These are phyloP conservation scores for Cepaea nemoralis DNA, from an alignment of 1,140 invertebrate species.

Conservation along the genomic window DNA sequence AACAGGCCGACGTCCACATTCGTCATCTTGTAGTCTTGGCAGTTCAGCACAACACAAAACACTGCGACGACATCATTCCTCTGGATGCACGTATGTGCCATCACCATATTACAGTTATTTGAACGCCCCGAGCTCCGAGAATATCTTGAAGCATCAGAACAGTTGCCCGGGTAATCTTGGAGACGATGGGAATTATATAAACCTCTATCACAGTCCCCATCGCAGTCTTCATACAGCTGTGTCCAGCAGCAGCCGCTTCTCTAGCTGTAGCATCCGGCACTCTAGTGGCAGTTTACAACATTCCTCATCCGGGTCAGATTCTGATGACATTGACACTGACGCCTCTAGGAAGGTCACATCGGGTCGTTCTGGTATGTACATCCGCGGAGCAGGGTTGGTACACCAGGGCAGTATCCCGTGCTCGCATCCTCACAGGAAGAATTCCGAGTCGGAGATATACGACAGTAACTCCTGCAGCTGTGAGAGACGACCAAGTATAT, in stretches of 20 bases:
- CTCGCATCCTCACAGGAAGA: not conserved
- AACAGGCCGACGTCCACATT: not conserved
- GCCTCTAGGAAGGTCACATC: not conserved
- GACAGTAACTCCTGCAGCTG: not conserved
- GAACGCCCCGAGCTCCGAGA: not conserved
- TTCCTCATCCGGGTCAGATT: not conserved
- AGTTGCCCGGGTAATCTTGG: slow-evolving; percentile 32
- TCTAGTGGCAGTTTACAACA: not conserved
- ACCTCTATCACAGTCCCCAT: not conserved
- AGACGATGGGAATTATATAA: not conserved
- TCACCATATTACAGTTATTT: not conserved
- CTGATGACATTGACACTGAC: slow-evolving; percentile 20
- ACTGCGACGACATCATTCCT: slow-evolving; percentile 27
- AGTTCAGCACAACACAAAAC: not conserved
- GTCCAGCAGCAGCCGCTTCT: not conserved
- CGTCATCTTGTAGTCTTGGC: not conserved
- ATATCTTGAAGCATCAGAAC: not conserved
- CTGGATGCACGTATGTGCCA: not conserved
- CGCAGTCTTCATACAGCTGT: not conserved
- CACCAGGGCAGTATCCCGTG: slow-evolving; percentile 37
- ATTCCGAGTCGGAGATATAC: not conserved
- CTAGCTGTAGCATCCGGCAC: slow-evolving; percentile 13
- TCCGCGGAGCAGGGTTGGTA: slow-evolving; percentile 12
- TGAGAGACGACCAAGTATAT: not conserved
- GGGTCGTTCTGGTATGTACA: not conserved